Percentiles rank a stretch among this genome's conserved stretches.
Conservation (phyloP, 2,113 vertebrate genomes). For the Glaucidium brasilianum region DNA sequence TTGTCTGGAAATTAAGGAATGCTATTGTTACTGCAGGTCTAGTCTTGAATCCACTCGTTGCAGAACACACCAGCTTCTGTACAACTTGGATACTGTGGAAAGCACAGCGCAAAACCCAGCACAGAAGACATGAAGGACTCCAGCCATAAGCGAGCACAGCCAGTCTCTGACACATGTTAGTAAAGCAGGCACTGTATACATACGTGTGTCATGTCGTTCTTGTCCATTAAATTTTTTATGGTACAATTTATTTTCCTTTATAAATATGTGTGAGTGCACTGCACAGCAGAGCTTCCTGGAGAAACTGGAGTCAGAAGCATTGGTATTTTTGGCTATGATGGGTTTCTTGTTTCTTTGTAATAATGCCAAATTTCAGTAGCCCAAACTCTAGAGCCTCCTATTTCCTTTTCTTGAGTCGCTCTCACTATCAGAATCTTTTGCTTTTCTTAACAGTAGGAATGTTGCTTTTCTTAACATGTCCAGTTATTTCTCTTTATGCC, state of each 20-base stretch:
- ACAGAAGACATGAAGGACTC: not conserved
- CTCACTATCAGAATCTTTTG: not conserved
- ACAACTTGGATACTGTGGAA: not conserved
- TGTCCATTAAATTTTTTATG: not conserved
- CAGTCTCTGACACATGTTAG: constrained; percentile 1
- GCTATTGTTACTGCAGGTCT: not conserved
- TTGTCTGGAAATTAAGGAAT: not conserved
- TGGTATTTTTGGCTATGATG: not conserved
- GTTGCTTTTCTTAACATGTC: not conserved
- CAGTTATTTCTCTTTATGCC: not conserved
- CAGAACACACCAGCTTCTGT: not conserved
- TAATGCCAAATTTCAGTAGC: not conserved
- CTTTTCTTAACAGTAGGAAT: not conserved
- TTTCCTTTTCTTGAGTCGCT: not conserved
- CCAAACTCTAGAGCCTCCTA: not conserved
- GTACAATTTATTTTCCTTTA: not conserved
- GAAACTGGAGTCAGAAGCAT: not conserved
- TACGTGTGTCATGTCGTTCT: not conserved
- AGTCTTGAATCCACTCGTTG: not conserved
- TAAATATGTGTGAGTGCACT: not conserved
- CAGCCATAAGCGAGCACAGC: constrained; percentile 53
- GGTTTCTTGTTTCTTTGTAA: not conserved
- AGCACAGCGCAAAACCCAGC: not conserved
- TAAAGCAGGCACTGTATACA: constrained; percentile 1
- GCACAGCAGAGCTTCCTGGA: not conserved